These are phyloP conservation scores for Melospiza georgiana DNA, from an alignment of 2,113 vertebrate species.

Conservation along the genomic window DNA sequence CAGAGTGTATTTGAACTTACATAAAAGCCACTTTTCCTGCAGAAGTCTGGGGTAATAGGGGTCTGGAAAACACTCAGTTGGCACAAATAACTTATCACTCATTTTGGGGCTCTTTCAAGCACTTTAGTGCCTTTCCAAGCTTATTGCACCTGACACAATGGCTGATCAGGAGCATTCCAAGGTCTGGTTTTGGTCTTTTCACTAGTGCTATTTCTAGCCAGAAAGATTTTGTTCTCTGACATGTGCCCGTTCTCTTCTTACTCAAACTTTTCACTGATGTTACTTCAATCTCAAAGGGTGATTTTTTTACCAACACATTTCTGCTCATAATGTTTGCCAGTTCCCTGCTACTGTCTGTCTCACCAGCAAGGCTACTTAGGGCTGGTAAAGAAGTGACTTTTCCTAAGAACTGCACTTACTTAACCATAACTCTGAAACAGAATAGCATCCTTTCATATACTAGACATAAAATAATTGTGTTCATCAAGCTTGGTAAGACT, in stretches of 20 bases:
- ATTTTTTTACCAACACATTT: neutral
- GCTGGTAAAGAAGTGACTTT: neutral
- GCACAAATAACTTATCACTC: neutral
- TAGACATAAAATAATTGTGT: neutral
- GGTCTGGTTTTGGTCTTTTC: neutral
- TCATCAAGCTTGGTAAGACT: neutral
- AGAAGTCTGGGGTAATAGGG: neutral
- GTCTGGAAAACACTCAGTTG: neutral
- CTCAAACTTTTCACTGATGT: neutral
- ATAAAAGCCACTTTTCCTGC: neutral
- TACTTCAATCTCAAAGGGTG: neutral
- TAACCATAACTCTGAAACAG: neutral
- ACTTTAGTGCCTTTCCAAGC: neutral
- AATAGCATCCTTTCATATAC: neutral
- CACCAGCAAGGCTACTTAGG: neutral
- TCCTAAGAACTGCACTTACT: neutral
- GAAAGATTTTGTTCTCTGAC: neutral
- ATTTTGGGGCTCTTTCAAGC: neutral
- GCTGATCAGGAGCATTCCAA: neutral
- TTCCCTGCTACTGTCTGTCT: neutral
- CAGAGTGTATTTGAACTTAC: neutral
- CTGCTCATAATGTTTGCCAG: neutral
- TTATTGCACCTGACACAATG: neutral
- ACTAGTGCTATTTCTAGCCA: neutral
- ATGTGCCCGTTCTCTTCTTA: neutral